Evolutionary conservation across 2,888 invertebrate genomes (phyloP), one percentile per base, ranked within the genome.

Genomic region (Trichopria drosophilae): DNA sequence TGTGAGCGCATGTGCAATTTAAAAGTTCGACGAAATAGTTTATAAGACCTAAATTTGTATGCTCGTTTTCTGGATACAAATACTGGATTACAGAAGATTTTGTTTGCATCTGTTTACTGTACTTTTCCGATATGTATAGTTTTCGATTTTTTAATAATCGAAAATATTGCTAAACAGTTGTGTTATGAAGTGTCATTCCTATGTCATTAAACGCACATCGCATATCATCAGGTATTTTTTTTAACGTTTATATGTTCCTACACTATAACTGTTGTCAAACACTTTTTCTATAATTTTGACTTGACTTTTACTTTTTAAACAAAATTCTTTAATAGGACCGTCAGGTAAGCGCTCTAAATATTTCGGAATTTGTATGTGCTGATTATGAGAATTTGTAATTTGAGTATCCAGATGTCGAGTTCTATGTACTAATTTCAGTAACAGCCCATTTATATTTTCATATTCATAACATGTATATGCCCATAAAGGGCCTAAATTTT

Each of bases 371-470:
- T 15, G 35, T 6, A 58, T 9, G 3, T 43, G 19, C 6, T 50
- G 41, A 23, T 24, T n/a, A 40, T 59, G 55, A 9, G 48, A 42
- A 7, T 31, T 50, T 15, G 54, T 45, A 12, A 56, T 52, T 56
- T 54, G 58, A 2, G 56, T 45, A 22, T 54, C 59, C 7, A 57
- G 45, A 23, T 51, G 45, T 9, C 36, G 37, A 12, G 57, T 55
- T 20, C 57, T 54, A 29, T 58, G 55, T 18, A 56, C 39, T 7
- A 55, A 22, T 24, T 39, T 52, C 13, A 49, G 46, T 7, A 56
- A 49, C 23, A 47, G 29, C 2, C 54, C 57, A 50, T 57, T 57
- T 6, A 59, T 28, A 36, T 60, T 32, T 36, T 59, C 57, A 22
- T 42, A 60, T 16, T 44, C 41, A 28, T 52, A 61, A 32, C 59